Evolutionary conservation across 2,113 vertebrate genomes (phyloP), one percentile per base, ranked within the genome.

Genomic region (Astatotilapia flaviijosephi): DNA sequence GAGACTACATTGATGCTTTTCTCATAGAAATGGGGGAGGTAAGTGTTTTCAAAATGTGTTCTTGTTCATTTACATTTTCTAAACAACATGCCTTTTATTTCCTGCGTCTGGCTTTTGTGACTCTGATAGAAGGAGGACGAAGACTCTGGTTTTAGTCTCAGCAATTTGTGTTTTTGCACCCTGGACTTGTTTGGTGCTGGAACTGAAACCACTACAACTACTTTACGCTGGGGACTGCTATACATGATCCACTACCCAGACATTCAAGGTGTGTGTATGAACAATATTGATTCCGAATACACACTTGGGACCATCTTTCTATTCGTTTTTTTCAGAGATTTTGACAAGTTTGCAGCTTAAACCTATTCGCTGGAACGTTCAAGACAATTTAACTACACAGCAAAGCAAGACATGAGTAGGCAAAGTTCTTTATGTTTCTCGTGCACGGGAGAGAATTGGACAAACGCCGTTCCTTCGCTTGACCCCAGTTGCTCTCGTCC

Each of bases 1-100:
- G 96, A 87, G 97, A 98, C 86, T 97, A 96, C 90, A 97, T 97
- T 0, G 97, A 97, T 85, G 95, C 96, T 87, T 98, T 97, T 87
- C 95, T 98, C 26, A 58, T 87, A 5, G 97, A 98, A 91, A 97
- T 97, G 47, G 90, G 88, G 89, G 97, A 97, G 95, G 97, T 97
- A 42, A 75, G n/a, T 21, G 3, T 55, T 60, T 58, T 31, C 0
- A 35, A 65, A 35, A 5, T 4, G 1, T 40, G 9, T 86, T 33
- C 53, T 7, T 40, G 13, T 3, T 40, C 5, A 85, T 35, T 33
- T 3, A 5, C 9, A 6, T 10, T 54, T 5, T 60, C 8, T 19
- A 42, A 58, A 2, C 55, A 53, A 19, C 28, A 21, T 65, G 6
- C 42, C 42, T 4, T 15, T 45, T 45, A 15, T 62, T 23, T 15